A percentile compares a stretch with the other conserved stretches of the same genome.
Evolutionary conservation across 1,140 invertebrate species (phyloP).

Genomic region (Bombus affinis): DNA sequence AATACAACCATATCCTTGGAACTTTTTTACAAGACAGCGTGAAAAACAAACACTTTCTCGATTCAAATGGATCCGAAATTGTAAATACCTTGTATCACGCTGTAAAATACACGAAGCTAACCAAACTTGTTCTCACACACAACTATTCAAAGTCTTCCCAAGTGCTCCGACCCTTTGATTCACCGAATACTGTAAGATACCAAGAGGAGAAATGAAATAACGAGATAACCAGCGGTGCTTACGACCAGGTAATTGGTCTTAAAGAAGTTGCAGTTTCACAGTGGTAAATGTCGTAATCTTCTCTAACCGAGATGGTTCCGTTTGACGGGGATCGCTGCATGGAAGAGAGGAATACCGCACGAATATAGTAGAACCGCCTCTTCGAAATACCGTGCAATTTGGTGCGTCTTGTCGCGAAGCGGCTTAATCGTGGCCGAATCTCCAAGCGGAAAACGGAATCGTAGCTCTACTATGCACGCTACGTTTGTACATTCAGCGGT

Average conservation of each 20-base stretch:
- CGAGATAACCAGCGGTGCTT: constrained; percentile 11
- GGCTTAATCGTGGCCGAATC: constrained; percentile 55
- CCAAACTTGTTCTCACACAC: too few species aligned
- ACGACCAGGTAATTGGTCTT: constrained; percentile 8
- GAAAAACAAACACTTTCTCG: too few species aligned
- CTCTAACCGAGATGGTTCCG: neutral
- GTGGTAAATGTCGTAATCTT: neutral
- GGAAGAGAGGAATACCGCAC: neutral
- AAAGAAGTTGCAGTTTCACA: neutral
- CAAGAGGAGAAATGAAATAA: neutral
- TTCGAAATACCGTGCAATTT: constrained; percentile 61
- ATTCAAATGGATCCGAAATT: too few species aligned
- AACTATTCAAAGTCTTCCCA: too few species aligned
- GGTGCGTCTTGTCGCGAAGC: constrained; percentile 53
- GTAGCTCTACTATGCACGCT: constrained; percentile 12
- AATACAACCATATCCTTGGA: too few species aligned
- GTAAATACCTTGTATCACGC: too few species aligned
- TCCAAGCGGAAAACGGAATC: constrained; percentile 51
- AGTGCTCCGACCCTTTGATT: too few species aligned
- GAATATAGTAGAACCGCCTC: constrained; percentile 36
- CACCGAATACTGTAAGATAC: neutral
- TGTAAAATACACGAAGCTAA: too few species aligned
- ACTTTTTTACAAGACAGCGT: too few species aligned
- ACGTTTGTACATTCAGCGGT: constrained; percentile 23
- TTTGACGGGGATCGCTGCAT: constrained; percentile 40